These are phyloP conservation scores for Tympanoctomys barrerae DNA, from an alignment of 2,797 vertebrate genomes.

Conservation along the genomic window DNA sequence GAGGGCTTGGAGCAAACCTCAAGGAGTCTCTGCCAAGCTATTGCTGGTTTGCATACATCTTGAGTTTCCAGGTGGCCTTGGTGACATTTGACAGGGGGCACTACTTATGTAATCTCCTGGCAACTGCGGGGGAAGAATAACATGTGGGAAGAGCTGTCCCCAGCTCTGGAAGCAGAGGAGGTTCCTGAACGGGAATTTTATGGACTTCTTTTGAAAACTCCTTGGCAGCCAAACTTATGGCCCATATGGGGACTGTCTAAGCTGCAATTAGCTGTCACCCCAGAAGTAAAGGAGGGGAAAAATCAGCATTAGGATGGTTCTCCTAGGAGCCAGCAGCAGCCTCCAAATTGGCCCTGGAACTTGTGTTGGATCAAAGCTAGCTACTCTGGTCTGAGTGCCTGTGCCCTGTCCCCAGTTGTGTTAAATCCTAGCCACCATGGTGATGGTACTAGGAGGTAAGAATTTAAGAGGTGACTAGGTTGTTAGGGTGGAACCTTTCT, in stretches of 20 bases:
- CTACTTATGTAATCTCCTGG: conserved; percentile 25
- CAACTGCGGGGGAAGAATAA: not conserved
- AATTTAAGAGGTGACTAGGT: not conserved
- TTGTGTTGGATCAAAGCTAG: too few relatives aligned
- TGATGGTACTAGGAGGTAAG: not conserved
- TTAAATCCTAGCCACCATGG: not conserved
- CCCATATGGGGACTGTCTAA: not conserved
- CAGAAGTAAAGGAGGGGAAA: not conserved
- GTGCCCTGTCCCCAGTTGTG: too few relatives aligned
- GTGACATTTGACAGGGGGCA: conserved; percentile 46
- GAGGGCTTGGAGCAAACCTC: not conserved
- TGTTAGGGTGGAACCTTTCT: too few relatives aligned
- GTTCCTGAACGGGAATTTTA: not conserved
- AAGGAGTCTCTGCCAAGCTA: not conserved
- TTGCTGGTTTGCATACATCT: not conserved
- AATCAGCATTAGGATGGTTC: not conserved
- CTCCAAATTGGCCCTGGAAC: not conserved
- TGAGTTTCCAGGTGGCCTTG: conserved; percentile 58
- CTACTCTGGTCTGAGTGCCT: not conserved
- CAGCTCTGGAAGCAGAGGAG: not conserved
- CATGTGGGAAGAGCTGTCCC: not conserved
- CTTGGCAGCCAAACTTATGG: not conserved
- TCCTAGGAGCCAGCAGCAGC: not conserved
- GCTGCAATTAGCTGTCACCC: not conserved
- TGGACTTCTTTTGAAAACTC: not conserved